Evolutionary conservation across 2,113 vertebrate genomes (phyloP).

Genomic region (Nesoenas mayeri): DNA sequence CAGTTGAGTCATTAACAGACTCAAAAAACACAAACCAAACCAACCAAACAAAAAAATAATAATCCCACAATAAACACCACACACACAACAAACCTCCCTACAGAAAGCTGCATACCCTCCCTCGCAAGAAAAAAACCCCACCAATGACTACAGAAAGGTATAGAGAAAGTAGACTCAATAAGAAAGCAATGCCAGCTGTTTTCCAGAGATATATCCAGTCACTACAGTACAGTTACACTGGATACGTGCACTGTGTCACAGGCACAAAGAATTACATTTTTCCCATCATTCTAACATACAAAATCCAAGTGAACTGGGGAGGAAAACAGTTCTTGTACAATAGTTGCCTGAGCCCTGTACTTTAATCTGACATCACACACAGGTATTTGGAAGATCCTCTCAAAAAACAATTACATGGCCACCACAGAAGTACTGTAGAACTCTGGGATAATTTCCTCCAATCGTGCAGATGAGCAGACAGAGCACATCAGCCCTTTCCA

Average conservation of each 20-base stretch:
- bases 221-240: neutral
- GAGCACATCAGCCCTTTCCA: neutral
- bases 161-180: neutral
- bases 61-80: no score
- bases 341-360: neutral
- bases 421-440: no score
- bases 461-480: neutral
- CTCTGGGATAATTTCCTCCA: neutral
- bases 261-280: neutral
- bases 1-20: neutral
- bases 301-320: neutral
- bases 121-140: neutral
- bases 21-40: no score
- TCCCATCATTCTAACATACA: neutral
- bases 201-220: neutral
- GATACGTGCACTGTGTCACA: accelerated
- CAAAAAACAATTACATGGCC: neutral
- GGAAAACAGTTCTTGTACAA: neutral
- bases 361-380: neutral
- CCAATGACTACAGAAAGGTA: neutral
- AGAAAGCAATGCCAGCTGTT: accelerated
- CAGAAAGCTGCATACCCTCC: neutral
- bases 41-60: no score
- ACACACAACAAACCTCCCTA: neutral
- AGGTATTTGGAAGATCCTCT: neutral